phyloP scores from a whole-genome alignment of 2,113 vertebrate genomes.

The Ondatra zibethicus region DNA sequence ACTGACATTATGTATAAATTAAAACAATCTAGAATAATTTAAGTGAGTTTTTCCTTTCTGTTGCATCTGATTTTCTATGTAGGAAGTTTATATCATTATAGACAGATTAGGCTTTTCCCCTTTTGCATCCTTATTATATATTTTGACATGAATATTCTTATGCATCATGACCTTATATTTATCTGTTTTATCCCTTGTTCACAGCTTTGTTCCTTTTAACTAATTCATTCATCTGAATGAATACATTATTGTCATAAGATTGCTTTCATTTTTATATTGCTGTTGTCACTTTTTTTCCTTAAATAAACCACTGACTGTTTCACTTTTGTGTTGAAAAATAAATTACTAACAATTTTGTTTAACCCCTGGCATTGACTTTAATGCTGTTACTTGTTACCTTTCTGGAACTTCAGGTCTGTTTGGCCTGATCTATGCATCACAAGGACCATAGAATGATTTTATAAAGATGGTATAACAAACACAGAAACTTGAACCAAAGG shows the following conservation, averaged over 20 bases:
- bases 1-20: not conserved
- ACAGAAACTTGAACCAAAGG: not conserved
- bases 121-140: not conserved
- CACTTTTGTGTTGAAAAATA: not conserved
- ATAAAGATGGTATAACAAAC: not conserved
- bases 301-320: not conserved
- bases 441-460: not conserved
- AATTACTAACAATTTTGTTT: not conserved
- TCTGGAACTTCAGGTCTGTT: not conserved
- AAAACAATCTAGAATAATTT: not conserved
- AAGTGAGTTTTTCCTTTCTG: not conserved
- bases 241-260: not conserved
- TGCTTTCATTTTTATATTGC: not conserved
- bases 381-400: not conserved
- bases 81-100: not conserved
- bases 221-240: not conserved
- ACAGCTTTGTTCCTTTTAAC: not conserved
- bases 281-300: not conserved
- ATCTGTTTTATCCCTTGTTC: not conserved
- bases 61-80: not conserved
- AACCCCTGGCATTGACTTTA: not conserved
- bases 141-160: not conserved
- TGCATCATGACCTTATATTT: not conserved
- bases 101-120: not conserved
- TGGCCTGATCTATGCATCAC: not conserved